Evolutionary conservation across 1,140 invertebrate genomes (phyloP).

Genomic region (Drosophila burlai): DNA sequence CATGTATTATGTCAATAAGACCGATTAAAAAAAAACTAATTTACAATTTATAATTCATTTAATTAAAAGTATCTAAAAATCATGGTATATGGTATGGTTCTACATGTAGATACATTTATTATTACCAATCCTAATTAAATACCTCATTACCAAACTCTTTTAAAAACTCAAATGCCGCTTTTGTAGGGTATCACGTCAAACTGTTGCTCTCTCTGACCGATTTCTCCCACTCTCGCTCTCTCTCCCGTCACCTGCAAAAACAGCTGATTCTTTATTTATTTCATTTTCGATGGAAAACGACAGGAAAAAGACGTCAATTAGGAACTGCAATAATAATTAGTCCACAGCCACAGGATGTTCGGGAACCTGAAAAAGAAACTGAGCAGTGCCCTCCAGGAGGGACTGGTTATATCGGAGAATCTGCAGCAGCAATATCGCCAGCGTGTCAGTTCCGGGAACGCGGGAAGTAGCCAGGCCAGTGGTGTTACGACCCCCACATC

Average conservation of each 20-base stretch:
- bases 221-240: constrained; percentile 25
- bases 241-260: constrained; percentile 34
- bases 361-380: constrained; percentile 77
- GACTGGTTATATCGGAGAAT: constrained; percentile 75
- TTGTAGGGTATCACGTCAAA: constrained; percentile 8
- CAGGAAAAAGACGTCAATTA: constrained; percentile 34
- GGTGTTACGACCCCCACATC: constrained; percentile 22
- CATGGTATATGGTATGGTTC: too few relatives aligned
- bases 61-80: not conserved
- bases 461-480: constrained; percentile 33
- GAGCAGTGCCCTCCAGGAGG: constrained; percentile 74
- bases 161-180: not conserved
- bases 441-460: constrained; percentile 60
- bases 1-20: not conserved
- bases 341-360: constrained; percentile 62
- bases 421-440: constrained; percentile 78
- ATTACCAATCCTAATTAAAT: not conserved
- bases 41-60: too few relatives aligned
- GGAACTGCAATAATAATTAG: constrained; percentile 2
- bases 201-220: constrained; percentile 37
- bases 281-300: constrained; percentile 23
- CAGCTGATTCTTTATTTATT: constrained; percentile 73
- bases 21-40: not conserved
- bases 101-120: too few relatives aligned
- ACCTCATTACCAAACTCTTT: not conserved